Evolutionary conservation across 2,797 vertebrate genomes (phyloP), one percentile per base, ranked within the genome.

Genomic region (Gambelia wislizenii): DNA sequence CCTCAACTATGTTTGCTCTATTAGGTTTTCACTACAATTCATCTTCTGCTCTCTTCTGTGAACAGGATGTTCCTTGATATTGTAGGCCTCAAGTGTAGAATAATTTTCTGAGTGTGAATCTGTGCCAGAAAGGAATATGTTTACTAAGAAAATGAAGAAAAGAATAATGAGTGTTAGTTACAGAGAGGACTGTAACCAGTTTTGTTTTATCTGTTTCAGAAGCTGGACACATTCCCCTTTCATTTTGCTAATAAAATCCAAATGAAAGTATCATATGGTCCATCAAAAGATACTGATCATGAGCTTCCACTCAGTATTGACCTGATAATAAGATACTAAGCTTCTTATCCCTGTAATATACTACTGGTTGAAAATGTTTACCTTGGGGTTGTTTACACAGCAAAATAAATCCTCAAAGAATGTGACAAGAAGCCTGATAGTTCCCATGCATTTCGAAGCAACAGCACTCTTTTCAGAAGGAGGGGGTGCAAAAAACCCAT

Each of bases 231-330:
- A 33, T 13, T 85, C 20, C 30, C 39, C 49, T 85, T 85, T 61
- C n/a, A 85, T 85, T 89, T 52, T 79, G 39, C 30, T 80, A 72
- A 79, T 85, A 59, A 78, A 85, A 85, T 7, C 8, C 76, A 76
- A 69, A 27, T 47, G 36, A 33, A 42, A 44, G 1, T 36, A 20
- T 47, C 67, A 44, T 59, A 47, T 10, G 33, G 14, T 85, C 36
- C 44, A 85, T 25, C 76, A 74, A 33, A 59, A 76, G 49, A 87
- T 49, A 14, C 25, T 47, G 44, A 49, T 42, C 42, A 52, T 72
- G 44, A 88, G 54, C 49, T 76, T 67, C n/a, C 10, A n/a, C 22
- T 69, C 2, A 42, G 16, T 27, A 76, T 67, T 69, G 30, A 88
- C 61, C 49, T 44, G 7, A 25, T 12, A 84, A 84, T 75, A 27